A percentile compares a stretch with the other conserved stretches of the same genome.
These are phyloP conservation scores for Pluvianellus socialis DNA, from an alignment of 2,113 vertebrate species.

Conservation along the genomic window DNA sequence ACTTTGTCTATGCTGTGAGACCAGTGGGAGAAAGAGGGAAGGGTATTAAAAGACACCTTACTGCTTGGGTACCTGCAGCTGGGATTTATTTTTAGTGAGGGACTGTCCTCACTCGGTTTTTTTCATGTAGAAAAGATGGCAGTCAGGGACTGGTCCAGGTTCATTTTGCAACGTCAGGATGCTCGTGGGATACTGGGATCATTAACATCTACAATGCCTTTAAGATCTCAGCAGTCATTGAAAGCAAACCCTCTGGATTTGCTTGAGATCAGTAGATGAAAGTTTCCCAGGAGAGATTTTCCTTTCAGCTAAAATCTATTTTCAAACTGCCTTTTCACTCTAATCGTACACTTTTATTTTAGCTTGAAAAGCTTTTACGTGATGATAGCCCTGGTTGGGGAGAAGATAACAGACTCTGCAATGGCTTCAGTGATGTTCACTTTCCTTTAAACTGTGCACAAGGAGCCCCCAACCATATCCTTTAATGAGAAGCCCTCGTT, in stretches of 20 bases:
- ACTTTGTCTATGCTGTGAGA: neutral
- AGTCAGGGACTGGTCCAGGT: neutral
- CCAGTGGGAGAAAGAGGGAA: neutral
- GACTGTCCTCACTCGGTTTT: neutral
- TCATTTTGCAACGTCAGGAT: neutral
- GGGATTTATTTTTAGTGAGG: neutral
- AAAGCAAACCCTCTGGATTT: neutral
- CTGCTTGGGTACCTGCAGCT: neutral
- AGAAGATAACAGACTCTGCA: neutral
- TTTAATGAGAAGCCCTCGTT: neutral
- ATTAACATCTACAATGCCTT: neutral
- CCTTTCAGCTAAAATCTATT: conserved; percentile 8
- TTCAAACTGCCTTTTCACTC: conserved; percentile 11
- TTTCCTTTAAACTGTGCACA: neutral
- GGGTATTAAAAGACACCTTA: neutral
- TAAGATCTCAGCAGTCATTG: neutral
- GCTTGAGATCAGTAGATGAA: neutral
- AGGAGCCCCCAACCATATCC: neutral
- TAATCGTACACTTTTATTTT: conserved; percentile 9
- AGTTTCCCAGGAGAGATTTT: neutral
- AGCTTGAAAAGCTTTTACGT: conserved; percentile 12
- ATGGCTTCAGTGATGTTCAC: neutral
- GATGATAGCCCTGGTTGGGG: neutral
- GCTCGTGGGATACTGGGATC: neutral
- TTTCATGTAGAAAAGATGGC: neutral